These are phyloP conservation scores for Bombylius major DNA, from an alignment of 2,888 invertebrate species.

Conservation along the genomic window DNA sequence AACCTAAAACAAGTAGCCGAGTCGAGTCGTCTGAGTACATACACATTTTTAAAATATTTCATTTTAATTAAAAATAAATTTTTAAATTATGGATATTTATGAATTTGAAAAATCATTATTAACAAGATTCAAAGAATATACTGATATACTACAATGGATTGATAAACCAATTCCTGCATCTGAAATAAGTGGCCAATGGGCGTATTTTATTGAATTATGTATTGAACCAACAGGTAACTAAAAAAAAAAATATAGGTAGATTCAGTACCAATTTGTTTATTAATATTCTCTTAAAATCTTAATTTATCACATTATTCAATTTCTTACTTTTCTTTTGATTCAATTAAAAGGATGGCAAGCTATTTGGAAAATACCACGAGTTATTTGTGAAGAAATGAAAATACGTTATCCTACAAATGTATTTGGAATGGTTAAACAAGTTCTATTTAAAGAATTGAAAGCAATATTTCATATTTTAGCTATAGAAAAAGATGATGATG, in stretches of 20 bases:
- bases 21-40: no score
- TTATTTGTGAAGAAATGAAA: constrained; percentile 43
- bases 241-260: background rate
- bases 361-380: constrained; percentile 48
- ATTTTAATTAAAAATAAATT: no score
- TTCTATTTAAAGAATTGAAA: constrained; percentile 38
- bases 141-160: constrained; percentile 39
- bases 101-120: constrained; percentile 45
- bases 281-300: background rate
- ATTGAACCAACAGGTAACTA: constrained; percentile 39
- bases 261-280: background rate
- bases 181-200: constrained; percentile 43
- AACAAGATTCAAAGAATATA: constrained; percentile 42
- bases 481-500: constrained; percentile 44
- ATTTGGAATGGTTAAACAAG: constrained; percentile 40
- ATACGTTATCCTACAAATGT: constrained; percentile 49
- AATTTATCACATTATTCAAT: background rate
- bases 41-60: no score
- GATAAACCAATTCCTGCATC: constrained; percentile 37
- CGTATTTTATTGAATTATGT: constrained; percentile 41
- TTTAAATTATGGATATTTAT: constrained; percentile 41
- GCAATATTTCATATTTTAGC: constrained; percentile 42
- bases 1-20: no score
- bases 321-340: background rate
- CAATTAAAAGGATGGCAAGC: constrained; percentile 44